A percentile compares a stretch with the other conserved stretches of the same genome.
Evolutionary conservation across 1,140 invertebrate species (phyloP).

Genomic region (Rhopalosiphum maidis): DNA sequence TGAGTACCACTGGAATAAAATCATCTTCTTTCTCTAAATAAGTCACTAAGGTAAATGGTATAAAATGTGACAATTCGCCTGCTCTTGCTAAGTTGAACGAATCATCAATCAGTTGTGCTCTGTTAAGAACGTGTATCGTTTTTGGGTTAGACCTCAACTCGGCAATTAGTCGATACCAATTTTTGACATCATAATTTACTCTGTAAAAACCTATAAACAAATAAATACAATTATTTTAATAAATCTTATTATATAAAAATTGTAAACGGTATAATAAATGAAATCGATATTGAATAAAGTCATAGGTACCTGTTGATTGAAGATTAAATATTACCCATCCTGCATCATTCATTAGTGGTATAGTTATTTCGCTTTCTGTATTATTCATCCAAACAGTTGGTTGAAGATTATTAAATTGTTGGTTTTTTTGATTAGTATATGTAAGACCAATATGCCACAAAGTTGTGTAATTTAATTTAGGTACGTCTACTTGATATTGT

Average conservation of each 20-base stretch:
- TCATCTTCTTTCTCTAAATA: conserved; percentile 69
- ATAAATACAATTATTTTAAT: background rate
- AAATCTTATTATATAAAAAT: too few relatives aligned
- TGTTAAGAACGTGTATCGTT: conserved; percentile 67
- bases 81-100: conserved; percentile 66
- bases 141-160: conserved; percentile 64
- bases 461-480: conserved; percentile 60
- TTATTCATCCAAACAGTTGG: conserved; percentile 76
- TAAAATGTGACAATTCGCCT: conserved; percentile 68
- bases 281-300: background rate
- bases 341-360: conserved; percentile 65
- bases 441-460: conserved; percentile 86
- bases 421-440: conserved; percentile 70
- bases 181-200: conserved; percentile 71
- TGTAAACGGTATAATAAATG: background rate
- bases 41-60: conserved; percentile 69
- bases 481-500: conserved; percentile 66
- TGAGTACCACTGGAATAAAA: conserved; percentile 69
- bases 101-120: conserved; percentile 72
- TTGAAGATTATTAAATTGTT: conserved; percentile 72
- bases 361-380: conserved; percentile 61
- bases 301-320: conserved; percentile 71
- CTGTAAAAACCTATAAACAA: conserved; percentile 67
- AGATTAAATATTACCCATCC: conserved; percentile 83
- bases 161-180: conserved; percentile 68